Evolutionary conservation across 2,797 vertebrate species (phyloP).

Genomic region (Sphaeramia orbicularis): DNA sequence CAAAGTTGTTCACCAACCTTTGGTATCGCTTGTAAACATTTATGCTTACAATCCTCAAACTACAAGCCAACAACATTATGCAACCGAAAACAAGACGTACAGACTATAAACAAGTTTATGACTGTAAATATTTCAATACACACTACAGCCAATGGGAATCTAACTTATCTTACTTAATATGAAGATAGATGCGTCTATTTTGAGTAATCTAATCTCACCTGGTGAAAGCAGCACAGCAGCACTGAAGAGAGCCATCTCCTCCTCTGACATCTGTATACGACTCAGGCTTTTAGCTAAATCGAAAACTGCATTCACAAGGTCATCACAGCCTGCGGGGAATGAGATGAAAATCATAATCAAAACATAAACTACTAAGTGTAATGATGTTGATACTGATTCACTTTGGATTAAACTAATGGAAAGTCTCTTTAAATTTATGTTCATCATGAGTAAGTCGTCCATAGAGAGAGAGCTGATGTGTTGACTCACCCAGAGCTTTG

Average conservation of each 20-base stretch:
- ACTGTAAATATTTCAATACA: background rate
- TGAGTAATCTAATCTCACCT: conserved; percentile 73
- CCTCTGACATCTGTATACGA: conserved; percentile 90
- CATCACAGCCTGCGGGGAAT: conserved; percentile 88
- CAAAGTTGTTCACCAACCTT: background rate
- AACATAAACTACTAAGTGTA: conserved; percentile 15
- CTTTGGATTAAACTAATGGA: conserved; percentile 13
- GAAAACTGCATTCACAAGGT: conserved; percentile 88
- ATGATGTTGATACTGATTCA: background rate
- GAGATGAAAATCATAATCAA: background rate
- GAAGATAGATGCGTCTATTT: background rate
- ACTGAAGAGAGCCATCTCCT: conserved; percentile 92
- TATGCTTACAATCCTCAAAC: background rate
- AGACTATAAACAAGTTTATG: background rate
- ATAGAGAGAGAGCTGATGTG: background rate
- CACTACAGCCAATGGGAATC: background rate
- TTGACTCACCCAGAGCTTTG: conserved; percentile 91
- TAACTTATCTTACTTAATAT: too few species aligned
- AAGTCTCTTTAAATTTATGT: background rate
- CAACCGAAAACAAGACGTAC: background rate
- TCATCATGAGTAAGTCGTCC: background rate
- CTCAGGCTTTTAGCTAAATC: conserved; percentile 90
- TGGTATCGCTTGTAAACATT: background rate
- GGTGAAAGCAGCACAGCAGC: conserved; percentile 91
- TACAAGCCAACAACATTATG: background rate